Evolutionary conservation across 1,140 invertebrate species (phyloP).

Genomic region (Mercenaria mercenaria): DNA sequence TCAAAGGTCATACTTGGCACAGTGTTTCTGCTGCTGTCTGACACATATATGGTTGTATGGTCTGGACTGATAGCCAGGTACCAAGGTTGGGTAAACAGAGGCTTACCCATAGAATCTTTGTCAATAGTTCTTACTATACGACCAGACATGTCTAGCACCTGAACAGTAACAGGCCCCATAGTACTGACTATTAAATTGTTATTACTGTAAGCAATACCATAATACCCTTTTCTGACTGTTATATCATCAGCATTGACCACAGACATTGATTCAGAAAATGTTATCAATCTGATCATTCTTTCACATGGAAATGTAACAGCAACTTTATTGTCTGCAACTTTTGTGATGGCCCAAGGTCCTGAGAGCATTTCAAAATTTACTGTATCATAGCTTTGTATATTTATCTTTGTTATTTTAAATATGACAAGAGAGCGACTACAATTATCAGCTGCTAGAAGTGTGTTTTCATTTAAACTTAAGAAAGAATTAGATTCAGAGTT

Average conservation of each 20-base stretch:
- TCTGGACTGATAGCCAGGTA: background rate
- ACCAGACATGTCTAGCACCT: background rate
- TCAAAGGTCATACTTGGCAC: background rate
- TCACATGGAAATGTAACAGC: slow-evolving; percentile 5
- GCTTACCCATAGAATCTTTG: background rate
- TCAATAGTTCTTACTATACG: background rate
- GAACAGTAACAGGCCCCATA: background rate
- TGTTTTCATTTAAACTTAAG: background rate
- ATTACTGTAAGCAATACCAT: background rate
- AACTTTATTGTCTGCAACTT: background rate
- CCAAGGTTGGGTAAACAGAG: background rate
- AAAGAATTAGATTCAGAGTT: background rate
- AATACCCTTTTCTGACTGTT: background rate
- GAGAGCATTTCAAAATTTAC: background rate
- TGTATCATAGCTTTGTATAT: background rate
- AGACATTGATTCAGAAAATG: background rate
- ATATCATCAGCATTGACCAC: background rate
- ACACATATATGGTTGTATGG: background rate
- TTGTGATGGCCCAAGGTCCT: background rate
- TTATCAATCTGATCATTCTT: background rate
- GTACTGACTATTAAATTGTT: background rate
- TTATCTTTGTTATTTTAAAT: background rate
- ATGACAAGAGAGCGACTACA: background rate
- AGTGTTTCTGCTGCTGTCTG: background rate
- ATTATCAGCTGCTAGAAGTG: background rate